Conservation (phyloP, 2,797 vertebrate genomes). For the Sebastiscus albofasciatus region DNA sequence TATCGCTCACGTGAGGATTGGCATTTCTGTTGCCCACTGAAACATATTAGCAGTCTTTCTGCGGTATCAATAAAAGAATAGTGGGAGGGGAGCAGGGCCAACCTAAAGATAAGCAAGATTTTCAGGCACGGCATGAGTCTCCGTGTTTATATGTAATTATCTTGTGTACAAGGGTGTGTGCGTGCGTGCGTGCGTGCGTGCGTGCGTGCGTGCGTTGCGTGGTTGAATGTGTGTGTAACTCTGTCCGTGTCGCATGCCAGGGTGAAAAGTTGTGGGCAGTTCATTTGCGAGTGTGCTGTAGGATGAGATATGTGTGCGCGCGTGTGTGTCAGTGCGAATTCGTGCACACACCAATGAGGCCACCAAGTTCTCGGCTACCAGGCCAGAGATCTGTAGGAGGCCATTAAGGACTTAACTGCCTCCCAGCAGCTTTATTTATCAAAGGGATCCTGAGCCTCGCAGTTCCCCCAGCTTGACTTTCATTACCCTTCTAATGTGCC, state of each 20-base stretch:
- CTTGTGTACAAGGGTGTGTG: constrained; percentile 13
- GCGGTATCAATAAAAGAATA: constrained; percentile 63
- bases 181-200: not conserved
- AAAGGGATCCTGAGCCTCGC: constrained; percentile 67
- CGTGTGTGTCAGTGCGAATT: constrained; percentile 21
- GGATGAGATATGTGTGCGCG: not conserved
- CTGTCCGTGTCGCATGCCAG: constrained; percentile 17
- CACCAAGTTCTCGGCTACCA: constrained; percentile 55
- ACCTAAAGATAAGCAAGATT: constrained; percentile 66
- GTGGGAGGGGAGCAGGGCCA: constrained; percentile 58
- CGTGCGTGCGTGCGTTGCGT: too few relatives aligned
- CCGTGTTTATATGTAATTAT: constrained; percentile 47
- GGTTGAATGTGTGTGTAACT: constrained; percentile 2
- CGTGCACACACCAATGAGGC: constrained; percentile 28
- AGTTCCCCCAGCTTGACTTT: constrained; percentile 68
- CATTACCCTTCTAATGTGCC: constrained; percentile 67
- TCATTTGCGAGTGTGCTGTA: not conserved
- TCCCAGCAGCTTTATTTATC: constrained; percentile 75
- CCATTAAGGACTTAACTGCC: constrained; percentile 68
- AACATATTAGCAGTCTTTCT: constrained; percentile 63
- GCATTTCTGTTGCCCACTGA: constrained; percentile 53
- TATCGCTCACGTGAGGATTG: constrained; percentile 64
- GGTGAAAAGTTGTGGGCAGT: not conserved
- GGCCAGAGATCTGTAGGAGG: constrained; percentile 57
- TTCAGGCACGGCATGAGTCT: constrained; percentile 53